Evolutionary conservation across 2,113 vertebrate genomes (phyloP).

Genomic region (Pheucticus melanocephalus): DNA sequence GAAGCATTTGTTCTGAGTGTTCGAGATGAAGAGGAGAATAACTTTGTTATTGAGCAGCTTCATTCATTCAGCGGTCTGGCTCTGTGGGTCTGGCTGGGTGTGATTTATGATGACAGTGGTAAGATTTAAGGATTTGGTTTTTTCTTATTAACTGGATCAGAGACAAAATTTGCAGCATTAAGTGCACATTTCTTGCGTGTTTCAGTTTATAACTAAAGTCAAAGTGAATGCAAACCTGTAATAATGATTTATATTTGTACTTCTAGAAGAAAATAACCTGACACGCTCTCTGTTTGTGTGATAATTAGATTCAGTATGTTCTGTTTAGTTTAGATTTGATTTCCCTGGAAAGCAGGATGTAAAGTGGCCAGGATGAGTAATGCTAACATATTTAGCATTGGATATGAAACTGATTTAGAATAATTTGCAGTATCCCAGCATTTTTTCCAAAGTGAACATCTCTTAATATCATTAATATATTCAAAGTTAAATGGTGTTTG

Average conservation of each 20-base stretch:
- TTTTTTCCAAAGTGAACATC: background rate
- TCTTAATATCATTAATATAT: background rate
- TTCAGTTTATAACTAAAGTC: background rate
- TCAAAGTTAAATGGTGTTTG: background rate
- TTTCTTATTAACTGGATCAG: background rate
- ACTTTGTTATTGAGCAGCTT: conserved; percentile 84
- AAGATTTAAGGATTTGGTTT: conserved; percentile 21
- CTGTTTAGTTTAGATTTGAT: conserved; percentile 4
- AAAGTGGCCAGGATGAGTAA: background rate
- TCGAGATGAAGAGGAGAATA: conserved; percentile 85
- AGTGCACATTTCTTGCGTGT: background rate
- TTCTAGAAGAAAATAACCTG: background rate
- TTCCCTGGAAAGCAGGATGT: background rate
- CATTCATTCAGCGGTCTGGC: conserved; percentile 78
- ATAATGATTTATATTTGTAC: background rate
- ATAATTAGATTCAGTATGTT: background rate
- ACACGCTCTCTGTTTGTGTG: background rate
- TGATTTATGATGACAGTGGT: conserved; percentile 80
- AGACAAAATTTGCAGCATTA: background rate
- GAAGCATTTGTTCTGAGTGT: conserved; percentile 83
- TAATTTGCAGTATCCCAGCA: background rate
- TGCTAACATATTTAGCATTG: background rate
- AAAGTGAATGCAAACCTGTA: background rate
- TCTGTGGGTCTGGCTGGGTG: conserved; percentile 85
- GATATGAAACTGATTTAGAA: background rate